Base-by-base conservation (phyloP, 2,113 vertebrate genomes). In the Protomyctophum bolini region DNA sequence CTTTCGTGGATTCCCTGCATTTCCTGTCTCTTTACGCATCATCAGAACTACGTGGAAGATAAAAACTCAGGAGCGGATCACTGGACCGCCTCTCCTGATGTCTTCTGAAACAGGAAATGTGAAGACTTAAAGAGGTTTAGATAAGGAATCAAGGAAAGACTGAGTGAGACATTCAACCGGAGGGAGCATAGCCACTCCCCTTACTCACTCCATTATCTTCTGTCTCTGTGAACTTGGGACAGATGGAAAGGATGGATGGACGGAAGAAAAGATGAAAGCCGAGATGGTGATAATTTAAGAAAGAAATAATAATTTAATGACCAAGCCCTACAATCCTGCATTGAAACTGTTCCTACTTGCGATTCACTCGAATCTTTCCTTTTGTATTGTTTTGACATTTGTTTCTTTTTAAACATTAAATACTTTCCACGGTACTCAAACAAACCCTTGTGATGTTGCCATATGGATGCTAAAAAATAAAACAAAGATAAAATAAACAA, bases 401-500 rank as follows among this genome's bases (percentile, higher is more conserved):
- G 3, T 86, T 80, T 79, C 33, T 66, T 70, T 80, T 77, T 58
- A 80, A 46, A 82, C 71, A 58, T 81, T 78, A 84, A 73, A 80
- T 70, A 73, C 77, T 62, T 76, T 75, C 28, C 57, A 56, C 72
- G 28, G 64, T 72, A 72, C 70, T 77, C 68, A 72, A 81, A 81
- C 73, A 76, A 77, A 80, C 75, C 68, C 67, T 77, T 15, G 64
- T 48, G 64, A 86, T 86, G 86, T 87, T 90, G 83, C 87, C 81
- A 80, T 75, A 70, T 21, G 21, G 77, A 83, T 82, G 71, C 79
- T 72, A 58, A 76, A 83, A 76, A 51, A 73, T 77, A 71, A 67
- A 58, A 51, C 1, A 69, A 68, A 70, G 55, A 12, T 28, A 74
- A 74, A 5, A 52, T 55, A 54, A 14, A 66, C 11, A 47, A 88